Evolutionary conservation across 1,140 invertebrate species (phyloP).

Genomic region (Trinorchestia longiramus): DNA sequence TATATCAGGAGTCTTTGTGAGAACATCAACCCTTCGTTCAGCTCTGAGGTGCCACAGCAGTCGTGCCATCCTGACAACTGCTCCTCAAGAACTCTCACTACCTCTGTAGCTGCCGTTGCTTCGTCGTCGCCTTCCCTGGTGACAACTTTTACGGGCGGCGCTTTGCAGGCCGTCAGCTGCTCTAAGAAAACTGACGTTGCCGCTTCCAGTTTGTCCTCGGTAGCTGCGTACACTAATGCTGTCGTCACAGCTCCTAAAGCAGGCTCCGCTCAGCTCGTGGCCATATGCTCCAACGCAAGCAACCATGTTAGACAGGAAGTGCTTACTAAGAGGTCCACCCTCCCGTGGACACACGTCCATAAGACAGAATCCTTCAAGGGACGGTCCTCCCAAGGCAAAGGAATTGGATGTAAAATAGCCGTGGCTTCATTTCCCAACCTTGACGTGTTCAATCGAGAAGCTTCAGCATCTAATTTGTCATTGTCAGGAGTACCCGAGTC

Average conservation of each 20-base stretch:
- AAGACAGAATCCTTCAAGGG: neutral
- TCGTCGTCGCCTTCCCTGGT: neutral
- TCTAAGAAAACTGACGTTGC: neutral
- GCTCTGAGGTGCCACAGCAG: neutral
- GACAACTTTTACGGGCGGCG: conserved; percentile 22
- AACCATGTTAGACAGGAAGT: conserved; percentile 21
- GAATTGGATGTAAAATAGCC: conserved; percentile 30
- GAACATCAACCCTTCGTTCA: conserved; percentile 39
- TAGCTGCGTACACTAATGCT: neutral
- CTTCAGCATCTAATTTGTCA: neutral
- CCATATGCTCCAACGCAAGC: conserved; percentile 13
- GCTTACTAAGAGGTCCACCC: conserved; percentile 12
- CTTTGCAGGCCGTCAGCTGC: neutral
- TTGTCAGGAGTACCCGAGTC: neutral
- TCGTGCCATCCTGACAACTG: neutral
- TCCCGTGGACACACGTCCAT: conserved; percentile 16
- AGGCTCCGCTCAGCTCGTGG: conserved; percentile 5
- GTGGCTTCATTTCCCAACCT: conserved; percentile 37
- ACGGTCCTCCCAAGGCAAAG: neutral
- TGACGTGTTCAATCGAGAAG: neutral
- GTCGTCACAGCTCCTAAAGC: neutral
- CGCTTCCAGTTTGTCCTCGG: neutral
- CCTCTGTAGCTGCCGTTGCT: neutral
- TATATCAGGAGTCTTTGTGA: conserved; percentile 41
- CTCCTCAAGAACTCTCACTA: neutral